A percentile compares a stretch with the other conserved stretches of the same genome.
Evolutionary conservation across 2,888 invertebrate genomes (phyloP).

Genomic region (Patella depressa): DNA sequence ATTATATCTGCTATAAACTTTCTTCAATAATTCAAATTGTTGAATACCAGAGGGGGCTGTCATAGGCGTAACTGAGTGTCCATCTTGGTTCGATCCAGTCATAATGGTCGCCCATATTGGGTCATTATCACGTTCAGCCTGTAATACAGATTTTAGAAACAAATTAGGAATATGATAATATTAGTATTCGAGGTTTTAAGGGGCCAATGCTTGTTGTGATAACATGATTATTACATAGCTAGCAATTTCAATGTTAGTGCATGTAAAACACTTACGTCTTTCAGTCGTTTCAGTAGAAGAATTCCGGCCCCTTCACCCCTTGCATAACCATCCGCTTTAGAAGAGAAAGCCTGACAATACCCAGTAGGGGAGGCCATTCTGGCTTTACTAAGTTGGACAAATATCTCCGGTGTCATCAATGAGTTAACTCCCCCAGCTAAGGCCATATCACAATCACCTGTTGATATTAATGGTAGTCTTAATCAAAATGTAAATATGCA

Average conservation of each 20-base stretch:
- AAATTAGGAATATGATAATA: neutral
- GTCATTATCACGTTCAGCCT: constrained; percentile 43
- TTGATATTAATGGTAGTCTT: neutral
- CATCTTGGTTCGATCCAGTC: constrained; percentile 45
- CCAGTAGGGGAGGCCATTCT: constrained; percentile 54
- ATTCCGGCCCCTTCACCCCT: constrained; percentile 57
- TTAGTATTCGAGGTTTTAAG: neutral
- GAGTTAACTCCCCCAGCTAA: constrained; percentile 38
- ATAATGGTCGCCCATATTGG: constrained; percentile 41
- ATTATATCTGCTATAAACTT: constrained; percentile 26
- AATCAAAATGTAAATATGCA: too few relatives aligned
- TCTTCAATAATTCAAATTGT: constrained; percentile 32
- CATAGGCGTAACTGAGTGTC: constrained; percentile 36
- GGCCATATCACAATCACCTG: constrained; percentile 45
- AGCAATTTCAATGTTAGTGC: too few relatives aligned
- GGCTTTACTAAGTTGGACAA: constrained; percentile 43
- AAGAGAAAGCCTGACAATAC: constrained; percentile 51
- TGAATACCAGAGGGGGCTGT: constrained; percentile 43
- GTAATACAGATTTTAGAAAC: neutral
- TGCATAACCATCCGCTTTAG: constrained; percentile 55
- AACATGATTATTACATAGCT: too few relatives aligned
- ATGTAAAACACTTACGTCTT: constrained; percentile 35
- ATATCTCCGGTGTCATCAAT: constrained; percentile 40
- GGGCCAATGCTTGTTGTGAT: neutral
- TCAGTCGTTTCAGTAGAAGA: constrained; percentile 48